Evolutionary conservation across 92 coral and sea anemone genomes (phyloP), one percentile per base, ranked within the genome.

Genomic region (Zoanthus solanderi): DNA sequence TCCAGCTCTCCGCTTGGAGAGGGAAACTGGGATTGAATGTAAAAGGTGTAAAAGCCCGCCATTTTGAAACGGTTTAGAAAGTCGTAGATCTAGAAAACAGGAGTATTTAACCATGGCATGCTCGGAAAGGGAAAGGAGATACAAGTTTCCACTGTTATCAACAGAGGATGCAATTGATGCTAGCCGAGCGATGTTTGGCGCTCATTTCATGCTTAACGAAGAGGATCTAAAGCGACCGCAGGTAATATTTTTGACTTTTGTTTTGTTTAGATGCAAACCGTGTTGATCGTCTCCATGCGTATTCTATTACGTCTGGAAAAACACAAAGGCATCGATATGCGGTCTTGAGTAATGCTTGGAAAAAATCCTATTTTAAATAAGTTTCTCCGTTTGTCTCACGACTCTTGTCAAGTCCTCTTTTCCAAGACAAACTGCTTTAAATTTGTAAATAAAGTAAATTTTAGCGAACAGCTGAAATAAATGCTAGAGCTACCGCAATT

Each of bases 171-270:
- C 95, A 23, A 91, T 94, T 34, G 91, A 63, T 63, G 86, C 84
- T 50, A 81, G 89, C 58, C 90, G 83, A 48, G 83, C 94, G 46
- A 72, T 93, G 94, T 94, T 92, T 79, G 95, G 95, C 28, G 69
- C 87, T 67, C 90, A 93, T 71, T 90, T 89, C 66, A 54, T 75
- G 29, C 57, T 94, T 10, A 83, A 90, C 31, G 90, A 88, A 53
- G 98, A 94, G 9, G 98, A 92, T 78, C 68, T 94, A 61, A 66
- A 78, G 61, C 89, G 88, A 58, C 98, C 98, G 0, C 95, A 90
- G 93, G 98, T 94, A 89, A 68, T 9, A 67, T 37, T 37, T 37
- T 37, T 37, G 1, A 37, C 42, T 37, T 37, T 37, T 37, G 42
- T 37, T 37, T 37, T 2, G 42, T 37, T 37, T 2, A 37, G 42